Evolutionary conservation across 1,140 invertebrate genomes (phyloP), one percentile per base, ranked within the genome.

Genomic region (Ceratosolen fusciceps): DNA sequence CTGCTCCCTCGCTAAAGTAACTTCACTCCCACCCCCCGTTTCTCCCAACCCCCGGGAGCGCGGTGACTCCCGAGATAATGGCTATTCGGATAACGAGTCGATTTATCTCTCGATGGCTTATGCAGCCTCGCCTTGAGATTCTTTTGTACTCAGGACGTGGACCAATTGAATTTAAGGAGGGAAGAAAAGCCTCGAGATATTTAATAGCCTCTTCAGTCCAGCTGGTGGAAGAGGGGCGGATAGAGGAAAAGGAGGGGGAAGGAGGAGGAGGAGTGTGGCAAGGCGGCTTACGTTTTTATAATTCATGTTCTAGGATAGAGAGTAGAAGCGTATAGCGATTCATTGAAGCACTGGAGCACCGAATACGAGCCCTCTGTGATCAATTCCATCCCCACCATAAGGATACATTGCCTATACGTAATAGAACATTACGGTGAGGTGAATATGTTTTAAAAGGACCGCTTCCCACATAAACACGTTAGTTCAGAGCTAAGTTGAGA

Each of bases 41-140:
- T n/a, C n/a, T n/a, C n/a, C n/a, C n/a, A n/a, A n/a, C n/a, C n/a
- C n/a, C n/a, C n/a, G n/a, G n/a, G n/a, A n/a, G n/a, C 73, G 49
- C 67, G 81, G 74, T 80, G 77, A 84, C 81, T 81, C 82, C 68
- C 80, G 82, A n/a, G 82, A 82, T 85, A 86, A 86, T 84, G 85
- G 84, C 80, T 86, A 85, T 85, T 83, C 54, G 77, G 70, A 79
- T 79, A 62, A 72, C 70, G 39, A 79, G 56, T 73, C 77, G 70
- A 79, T 79, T 79, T 79, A 79, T 79, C 68, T 78, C 49, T 43
- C 34, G 67, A 34, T 39, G 49, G 65, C 54, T 60, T 62, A 29
- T 37, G 21, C 2, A 34, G 56, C 21, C 71, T 74, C 24, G 12
- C 56, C 9, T 37, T 62, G 12, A 58, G 31, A 43, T 56, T 73